Evolutionary conservation across 2,113 vertebrate species (phyloP).

Genomic region (Antennarius striatus): DNA sequence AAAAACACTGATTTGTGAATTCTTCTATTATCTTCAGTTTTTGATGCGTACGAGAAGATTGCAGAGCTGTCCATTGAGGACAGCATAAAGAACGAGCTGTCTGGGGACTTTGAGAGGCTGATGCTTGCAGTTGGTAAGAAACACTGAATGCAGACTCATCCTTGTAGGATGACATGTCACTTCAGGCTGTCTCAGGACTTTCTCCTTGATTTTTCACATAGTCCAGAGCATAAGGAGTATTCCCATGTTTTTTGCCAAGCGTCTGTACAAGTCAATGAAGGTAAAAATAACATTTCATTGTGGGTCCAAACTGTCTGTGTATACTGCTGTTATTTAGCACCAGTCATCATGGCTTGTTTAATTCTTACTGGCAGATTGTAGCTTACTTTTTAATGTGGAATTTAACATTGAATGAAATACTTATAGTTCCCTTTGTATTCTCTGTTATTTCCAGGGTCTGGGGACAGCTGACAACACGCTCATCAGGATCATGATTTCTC

Average conservation of each 20-base stretch:
- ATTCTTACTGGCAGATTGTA: too few species aligned
- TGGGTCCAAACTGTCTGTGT: not conserved
- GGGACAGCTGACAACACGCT: conserved; percentile 94
- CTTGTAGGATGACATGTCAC: not conserved
- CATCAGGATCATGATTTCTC: conserved; percentile 96
- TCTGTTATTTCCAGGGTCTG: conserved; percentile 80
- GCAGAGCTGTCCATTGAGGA: conserved; percentile 88
- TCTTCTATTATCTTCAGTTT: conserved; percentile 78
- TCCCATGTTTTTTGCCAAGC: conserved; percentile 90
- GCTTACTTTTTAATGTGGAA: too few species aligned
- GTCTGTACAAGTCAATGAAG: conserved; percentile 97
- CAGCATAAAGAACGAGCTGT: conserved; percentile 92
- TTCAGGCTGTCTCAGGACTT: not conserved
- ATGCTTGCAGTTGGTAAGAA: conserved; percentile 94
- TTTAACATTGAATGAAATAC: too few species aligned
- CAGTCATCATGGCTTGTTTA: not conserved
- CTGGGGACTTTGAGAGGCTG: conserved; percentile 94
- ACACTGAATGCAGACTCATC: not conserved
- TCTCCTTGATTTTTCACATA: conserved; percentile 59
- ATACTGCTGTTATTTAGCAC: not conserved
- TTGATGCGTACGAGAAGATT: conserved; percentile 91
- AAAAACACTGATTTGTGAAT: not conserved
- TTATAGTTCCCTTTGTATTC: not conserved
- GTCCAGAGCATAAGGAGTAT: conserved; percentile 90
- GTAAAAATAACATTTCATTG: conserved; percentile 68